Evolutionary conservation across 2,797 vertebrate genomes (phyloP).

Genomic region (Lophius americanus): DNA sequence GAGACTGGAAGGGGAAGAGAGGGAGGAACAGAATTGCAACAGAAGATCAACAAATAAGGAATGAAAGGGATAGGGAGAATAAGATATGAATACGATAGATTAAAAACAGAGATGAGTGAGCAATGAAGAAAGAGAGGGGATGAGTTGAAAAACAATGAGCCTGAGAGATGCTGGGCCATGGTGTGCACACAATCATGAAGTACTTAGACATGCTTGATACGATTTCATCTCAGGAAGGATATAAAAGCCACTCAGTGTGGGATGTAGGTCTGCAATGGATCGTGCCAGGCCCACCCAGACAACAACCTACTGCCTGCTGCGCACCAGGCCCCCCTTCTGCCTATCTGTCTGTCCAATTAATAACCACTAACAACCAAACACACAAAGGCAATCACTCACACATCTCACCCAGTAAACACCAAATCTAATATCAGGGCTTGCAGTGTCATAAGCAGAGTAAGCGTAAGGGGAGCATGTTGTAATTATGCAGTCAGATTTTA

Average conservation of each 20-base stretch:
- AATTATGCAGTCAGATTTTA: slow-evolving; percentile 68
- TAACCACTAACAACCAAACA: slow-evolving; percentile 40
- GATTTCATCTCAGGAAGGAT: slow-evolving; percentile 62
- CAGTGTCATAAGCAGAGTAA: slow-evolving; percentile 46
- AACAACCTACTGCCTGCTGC: slow-evolving; percentile 41
- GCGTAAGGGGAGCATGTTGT: slow-evolving; percentile 60
- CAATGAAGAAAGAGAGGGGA: slow-evolving; percentile 8
- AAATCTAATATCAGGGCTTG: slow-evolving; percentile 57
- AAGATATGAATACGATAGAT: slow-evolving; percentile 31
- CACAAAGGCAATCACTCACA: slow-evolving; percentile 29
- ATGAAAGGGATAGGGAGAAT: slow-evolving; percentile 36
- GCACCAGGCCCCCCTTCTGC: slow-evolving; percentile 35
- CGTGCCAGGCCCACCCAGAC: slow-evolving; percentile 42
- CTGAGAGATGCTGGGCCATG: slow-evolving; percentile 9
- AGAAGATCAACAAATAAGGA: slow-evolving; percentile 32
- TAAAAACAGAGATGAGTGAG: slow-evolving; percentile 41
- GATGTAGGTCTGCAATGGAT: slow-evolving; percentile 54
- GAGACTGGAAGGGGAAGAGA: slow-evolving; percentile 32
- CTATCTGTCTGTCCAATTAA: slow-evolving; percentile 57
- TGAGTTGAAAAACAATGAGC: slow-evolving; percentile 3
- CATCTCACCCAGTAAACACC: slow-evolving; percentile 70
- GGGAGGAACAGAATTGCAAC: slow-evolving; percentile 37
- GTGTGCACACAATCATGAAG: slow-evolving; percentile 37
- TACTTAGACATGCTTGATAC: slow-evolving; percentile 62
- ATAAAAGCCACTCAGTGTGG: slow-evolving; percentile 61